A percentile compares a stretch with the other conserved stretches of the same genome.
These are phyloP conservation scores for Amazona vittata DNA, from an alignment of 2,113 vertebrate genomes.

Conservation along the genomic window DNA sequence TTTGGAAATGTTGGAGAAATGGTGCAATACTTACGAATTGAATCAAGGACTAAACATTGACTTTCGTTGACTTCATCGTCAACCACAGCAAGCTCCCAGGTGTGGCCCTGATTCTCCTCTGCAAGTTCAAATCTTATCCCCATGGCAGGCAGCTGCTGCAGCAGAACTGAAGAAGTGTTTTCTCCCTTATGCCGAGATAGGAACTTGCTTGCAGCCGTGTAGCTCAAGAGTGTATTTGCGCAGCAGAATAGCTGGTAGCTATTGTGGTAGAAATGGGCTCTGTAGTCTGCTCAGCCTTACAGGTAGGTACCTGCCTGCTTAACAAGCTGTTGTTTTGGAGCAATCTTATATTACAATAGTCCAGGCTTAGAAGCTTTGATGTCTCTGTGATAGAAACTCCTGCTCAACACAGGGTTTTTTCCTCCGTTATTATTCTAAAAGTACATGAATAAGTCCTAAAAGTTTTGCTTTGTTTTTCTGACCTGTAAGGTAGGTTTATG, in stretches of 20 bases:
- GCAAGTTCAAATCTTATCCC: background rate
- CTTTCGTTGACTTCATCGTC: background rate
- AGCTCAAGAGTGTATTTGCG: background rate
- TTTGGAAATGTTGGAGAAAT: background rate
- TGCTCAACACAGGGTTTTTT: background rate
- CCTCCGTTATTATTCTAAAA: background rate
- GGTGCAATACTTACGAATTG: background rate
- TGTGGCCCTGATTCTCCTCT: background rate
- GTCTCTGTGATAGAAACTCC: background rate
- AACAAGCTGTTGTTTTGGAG: background rate
- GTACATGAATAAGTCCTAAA: background rate
- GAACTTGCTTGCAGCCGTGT: background rate
- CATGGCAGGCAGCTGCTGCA: background rate
- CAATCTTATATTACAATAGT: background rate
- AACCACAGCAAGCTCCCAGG: background rate
- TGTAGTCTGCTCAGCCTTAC: background rate
- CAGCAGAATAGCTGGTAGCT: constrained; percentile 11
- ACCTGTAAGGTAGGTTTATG: background rate
- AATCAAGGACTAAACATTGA: background rate
- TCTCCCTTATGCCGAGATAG: background rate
- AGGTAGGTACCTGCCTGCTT: constrained; percentile 31
- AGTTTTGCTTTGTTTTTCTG: background rate
- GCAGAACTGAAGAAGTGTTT: background rate
- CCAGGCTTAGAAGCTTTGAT: constrained; percentile 15
- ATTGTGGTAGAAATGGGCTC: background rate